These are phyloP conservation scores for Bradypodion pumilum DNA, from an alignment of 2,797 vertebrate genomes.

Conservation along the genomic window DNA sequence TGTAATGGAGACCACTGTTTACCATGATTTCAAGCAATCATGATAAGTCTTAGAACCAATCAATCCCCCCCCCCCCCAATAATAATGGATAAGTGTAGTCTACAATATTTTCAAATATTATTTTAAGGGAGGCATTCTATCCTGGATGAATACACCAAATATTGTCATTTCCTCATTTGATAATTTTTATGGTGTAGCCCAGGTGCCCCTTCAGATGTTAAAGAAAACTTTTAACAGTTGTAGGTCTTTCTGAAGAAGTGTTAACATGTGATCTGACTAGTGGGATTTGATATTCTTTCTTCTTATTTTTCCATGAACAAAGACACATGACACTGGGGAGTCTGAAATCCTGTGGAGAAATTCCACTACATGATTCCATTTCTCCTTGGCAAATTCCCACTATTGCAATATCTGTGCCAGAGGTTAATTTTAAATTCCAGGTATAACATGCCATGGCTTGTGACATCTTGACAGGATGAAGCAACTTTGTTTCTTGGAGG, in stretches of 20 bases:
- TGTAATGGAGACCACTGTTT: no score
- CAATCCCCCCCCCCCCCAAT: no score
- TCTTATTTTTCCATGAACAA: not conserved
- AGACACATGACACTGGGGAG: accelerated
- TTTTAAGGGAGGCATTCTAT: not conserved
- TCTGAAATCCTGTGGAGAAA: accelerated
- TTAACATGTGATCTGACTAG: not conserved
- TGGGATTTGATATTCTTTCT: not conserved
- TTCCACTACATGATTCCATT: not conserved
- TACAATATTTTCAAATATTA: no score
- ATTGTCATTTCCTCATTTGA: accelerated
- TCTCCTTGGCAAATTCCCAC: not conserved
- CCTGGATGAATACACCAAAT: not conserved
- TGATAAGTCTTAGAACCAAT: no score
- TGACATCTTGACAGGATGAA: constrained; percentile 15
- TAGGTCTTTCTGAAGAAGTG: not conserved
- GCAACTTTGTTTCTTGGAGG: constrained; percentile 10
- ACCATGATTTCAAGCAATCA: no score
- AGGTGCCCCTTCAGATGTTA: not conserved
- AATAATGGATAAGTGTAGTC: no score
- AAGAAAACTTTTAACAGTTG: not conserved
- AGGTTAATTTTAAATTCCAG: not conserved
- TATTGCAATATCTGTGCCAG: not conserved
- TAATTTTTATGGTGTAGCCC: not conserved
- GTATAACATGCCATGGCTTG: not conserved